Conservation (phyloP, 1,140 invertebrate genomes). For the Triops cancriformis region DNA sequence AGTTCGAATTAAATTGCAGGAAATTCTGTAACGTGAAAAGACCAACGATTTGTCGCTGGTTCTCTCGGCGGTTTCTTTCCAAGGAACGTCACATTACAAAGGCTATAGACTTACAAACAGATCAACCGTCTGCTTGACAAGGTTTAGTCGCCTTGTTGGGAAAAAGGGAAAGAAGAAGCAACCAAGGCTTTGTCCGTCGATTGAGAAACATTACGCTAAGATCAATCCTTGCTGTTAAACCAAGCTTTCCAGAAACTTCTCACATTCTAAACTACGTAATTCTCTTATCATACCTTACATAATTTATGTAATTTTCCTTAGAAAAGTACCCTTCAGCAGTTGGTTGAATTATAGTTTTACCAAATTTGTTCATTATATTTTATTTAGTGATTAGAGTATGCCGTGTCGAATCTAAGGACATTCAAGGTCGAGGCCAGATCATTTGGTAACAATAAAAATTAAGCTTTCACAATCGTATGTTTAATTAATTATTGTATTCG, state of each 20-base stretch:
- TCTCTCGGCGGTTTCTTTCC: constrained; percentile 65
- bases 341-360: too few species aligned
- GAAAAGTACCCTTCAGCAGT: too few species aligned
- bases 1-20: constrained; percentile 37
- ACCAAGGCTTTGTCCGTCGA: not conserved
- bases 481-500: too few species aligned
- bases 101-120: constrained; percentile 54
- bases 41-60: constrained; percentile 70
- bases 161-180: constrained; percentile 41
- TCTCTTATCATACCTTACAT: too few species aligned
- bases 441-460: too few species aligned
- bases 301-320: too few species aligned
- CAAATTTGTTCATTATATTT: not conserved
- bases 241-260: constrained; percentile 57
- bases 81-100: constrained; percentile 56
- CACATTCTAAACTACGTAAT: constrained; percentile 37
- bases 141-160: constrained; percentile 66
- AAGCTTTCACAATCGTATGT: too few species aligned
- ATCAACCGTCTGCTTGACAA: constrained; percentile 65
- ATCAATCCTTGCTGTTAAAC: constrained; percentile 47
- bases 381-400: constrained; percentile 18
- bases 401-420: too few species aligned
- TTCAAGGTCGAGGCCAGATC: too few species aligned
- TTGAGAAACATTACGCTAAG: constrained; percentile 30
- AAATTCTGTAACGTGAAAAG: constrained; percentile 59